Percentiles rank a stretch among this genome's conserved stretches.
These are phyloP conservation scores for Ceyx margarethae DNA, from an alignment of 2,113 vertebrate species.

Conservation along the genomic window DNA sequence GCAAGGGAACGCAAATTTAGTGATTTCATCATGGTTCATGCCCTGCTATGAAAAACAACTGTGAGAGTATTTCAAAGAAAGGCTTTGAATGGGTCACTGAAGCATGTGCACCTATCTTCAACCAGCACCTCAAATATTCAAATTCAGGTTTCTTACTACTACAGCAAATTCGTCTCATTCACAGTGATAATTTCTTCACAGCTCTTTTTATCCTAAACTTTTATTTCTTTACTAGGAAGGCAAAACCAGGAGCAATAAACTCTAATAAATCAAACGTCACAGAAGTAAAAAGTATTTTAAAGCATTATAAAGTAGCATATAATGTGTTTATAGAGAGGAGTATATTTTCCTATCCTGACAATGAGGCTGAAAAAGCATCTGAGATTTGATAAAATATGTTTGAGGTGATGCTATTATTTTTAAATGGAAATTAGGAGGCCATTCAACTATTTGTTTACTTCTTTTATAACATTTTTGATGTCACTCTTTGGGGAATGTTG, in stretches of 20 bases:
- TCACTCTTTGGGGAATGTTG: not conserved
- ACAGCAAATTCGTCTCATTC: not conserved
- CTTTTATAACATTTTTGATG: not conserved
- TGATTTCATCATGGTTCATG: slow-evolving; percentile 49
- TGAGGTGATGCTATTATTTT: not conserved
- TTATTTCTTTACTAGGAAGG: slow-evolving; percentile 6
- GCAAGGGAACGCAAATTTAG: not conserved
- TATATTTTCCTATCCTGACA: slow-evolving; percentile 30
- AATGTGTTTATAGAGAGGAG: slow-evolving; percentile 17
- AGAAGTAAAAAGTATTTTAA: slow-evolving; percentile 39
- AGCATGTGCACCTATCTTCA: not conserved
- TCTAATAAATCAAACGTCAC: slow-evolving; percentile 11
- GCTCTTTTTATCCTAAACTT: not conserved
- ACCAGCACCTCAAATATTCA: not conserved
- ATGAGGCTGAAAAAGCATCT: slow-evolving; percentile 18
- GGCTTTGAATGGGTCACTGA: not conserved
- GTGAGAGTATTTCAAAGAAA: slow-evolving; percentile 15
- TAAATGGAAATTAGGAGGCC: slow-evolving; percentile 1
- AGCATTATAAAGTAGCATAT: slow-evolving; percentile 36
- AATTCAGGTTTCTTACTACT: not conserved
- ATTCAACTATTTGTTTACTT: slow-evolving; percentile 1
- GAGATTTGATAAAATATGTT: not conserved
- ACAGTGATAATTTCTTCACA: not conserved
- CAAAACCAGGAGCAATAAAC: slow-evolving; percentile 24
- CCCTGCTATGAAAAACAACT: slow-evolving; percentile 42